A percentile compares a stretch with the other conserved stretches of the same genome.
phyloP scores from a whole-genome alignment of 2,888 invertebrate species.

The Coenonympha arcania region DNA sequence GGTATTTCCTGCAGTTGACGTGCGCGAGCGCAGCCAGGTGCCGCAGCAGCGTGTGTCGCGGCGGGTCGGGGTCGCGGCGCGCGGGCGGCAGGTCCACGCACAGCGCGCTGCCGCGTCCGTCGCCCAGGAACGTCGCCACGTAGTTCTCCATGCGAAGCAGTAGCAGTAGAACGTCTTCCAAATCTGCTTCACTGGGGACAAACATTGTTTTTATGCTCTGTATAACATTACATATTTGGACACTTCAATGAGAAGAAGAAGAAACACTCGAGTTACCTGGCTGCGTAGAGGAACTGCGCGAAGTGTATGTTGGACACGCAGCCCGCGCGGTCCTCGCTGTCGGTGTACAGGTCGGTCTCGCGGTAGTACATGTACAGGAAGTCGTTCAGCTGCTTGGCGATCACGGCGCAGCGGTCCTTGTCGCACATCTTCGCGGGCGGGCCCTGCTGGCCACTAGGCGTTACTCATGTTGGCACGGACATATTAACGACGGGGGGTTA shows the following conservation, averaged over 20 bases:
- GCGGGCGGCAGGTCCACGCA: slow-evolving; percentile 61
- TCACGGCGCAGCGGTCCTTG: slow-evolving; percentile 87
- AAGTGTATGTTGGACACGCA: slow-evolving; percentile 67
- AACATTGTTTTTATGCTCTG: too few relatives aligned
- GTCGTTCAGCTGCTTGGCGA: slow-evolving; percentile 88
- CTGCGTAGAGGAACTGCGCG: slow-evolving; percentile 65
- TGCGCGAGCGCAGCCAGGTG: slow-evolving; percentile 48
- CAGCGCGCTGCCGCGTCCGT: slow-evolving; percentile 54
- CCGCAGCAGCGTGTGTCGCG: slow-evolving; percentile 48
- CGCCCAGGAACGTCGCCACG: slow-evolving; percentile 75
- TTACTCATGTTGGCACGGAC: background rate
- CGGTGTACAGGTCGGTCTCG: slow-evolving; percentile 85
- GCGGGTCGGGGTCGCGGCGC: slow-evolving; percentile 34
- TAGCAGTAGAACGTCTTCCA: slow-evolving; percentile 80
- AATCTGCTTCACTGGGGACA: slow-evolving; percentile 79
- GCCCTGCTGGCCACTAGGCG: slow-evolving; percentile 55
- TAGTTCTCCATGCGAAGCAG: slow-evolving; percentile 75
- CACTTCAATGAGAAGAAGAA: background rate
- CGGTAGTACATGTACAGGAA: slow-evolving; percentile 87
- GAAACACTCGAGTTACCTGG: slow-evolving; percentile 53
- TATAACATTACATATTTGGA: background rate
- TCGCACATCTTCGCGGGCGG: slow-evolving; percentile 81
- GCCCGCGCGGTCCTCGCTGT: slow-evolving; percentile 77
- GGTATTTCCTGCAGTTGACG: slow-evolving; percentile 28
- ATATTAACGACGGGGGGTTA: too few relatives aligned